Percentiles rank a stretch among this genome's conserved stretches.
phyloP scores from a whole-genome alignment of 2,113 vertebrate species.

The Mola mola region DNA sequence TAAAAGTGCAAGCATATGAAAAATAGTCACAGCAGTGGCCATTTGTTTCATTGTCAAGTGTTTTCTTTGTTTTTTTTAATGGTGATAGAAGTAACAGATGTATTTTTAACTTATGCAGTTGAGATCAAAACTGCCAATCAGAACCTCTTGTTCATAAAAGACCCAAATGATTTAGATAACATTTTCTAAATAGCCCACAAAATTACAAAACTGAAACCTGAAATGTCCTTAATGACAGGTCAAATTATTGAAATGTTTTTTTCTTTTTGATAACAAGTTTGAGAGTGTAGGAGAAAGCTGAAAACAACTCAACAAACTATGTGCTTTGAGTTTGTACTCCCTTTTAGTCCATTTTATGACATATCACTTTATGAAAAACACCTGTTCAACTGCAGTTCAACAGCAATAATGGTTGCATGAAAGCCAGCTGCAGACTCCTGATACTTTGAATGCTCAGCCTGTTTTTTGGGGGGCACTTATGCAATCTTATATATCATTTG shows the following conservation, averaged over 20 bases:
- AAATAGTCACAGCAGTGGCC: background rate
- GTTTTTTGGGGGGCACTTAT: no score
- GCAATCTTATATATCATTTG: no score
- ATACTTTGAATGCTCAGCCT: no score
- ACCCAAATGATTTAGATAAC: background rate
- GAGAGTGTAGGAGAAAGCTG: background rate
- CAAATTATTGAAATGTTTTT: no score
- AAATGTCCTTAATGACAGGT: background rate
- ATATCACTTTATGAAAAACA: background rate
- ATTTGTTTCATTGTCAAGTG: no score
- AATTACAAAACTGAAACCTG: background rate
- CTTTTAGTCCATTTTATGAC: background rate
- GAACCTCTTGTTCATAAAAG: constrained; percentile 3
- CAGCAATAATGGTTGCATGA: no score
- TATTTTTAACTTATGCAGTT: constrained; percentile 10
- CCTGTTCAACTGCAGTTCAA: no score
- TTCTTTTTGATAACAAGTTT: background rate
- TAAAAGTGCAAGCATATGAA: no score
- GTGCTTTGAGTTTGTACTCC: background rate
- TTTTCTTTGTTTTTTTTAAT: no score
- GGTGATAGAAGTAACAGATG: no score
- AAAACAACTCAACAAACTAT: background rate
- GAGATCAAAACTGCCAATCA: background rate
- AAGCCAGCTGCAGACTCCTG: no score
- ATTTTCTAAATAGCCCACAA: background rate